phyloP scores from a whole-genome alignment of 2,797 vertebrate genomes.

The Enteromius trimaculatus region DNA sequence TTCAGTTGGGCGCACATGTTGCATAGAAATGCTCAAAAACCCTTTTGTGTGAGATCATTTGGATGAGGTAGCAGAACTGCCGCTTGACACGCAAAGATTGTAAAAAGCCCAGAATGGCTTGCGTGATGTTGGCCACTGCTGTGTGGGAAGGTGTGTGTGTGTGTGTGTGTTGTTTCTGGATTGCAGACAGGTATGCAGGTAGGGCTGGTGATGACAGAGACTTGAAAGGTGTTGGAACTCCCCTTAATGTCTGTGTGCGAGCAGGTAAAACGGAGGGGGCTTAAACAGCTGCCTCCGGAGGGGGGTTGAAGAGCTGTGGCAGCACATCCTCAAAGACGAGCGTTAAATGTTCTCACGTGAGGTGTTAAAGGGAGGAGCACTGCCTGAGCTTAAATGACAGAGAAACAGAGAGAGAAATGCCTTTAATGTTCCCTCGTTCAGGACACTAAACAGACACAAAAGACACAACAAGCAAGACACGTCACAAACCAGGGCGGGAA shows the following conservation, averaged over 20 bases:
- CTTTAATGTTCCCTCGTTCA: constrained; percentile 58
- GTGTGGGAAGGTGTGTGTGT: constrained; percentile 47
- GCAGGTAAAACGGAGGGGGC: constrained; percentile 55
- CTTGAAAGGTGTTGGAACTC: constrained; percentile 57
- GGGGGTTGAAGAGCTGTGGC: constrained; percentile 5
- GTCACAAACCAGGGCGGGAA: neutral
- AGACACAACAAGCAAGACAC: constrained; percentile 37
- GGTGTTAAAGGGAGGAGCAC: constrained; percentile 61
- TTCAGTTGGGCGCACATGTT: constrained; percentile 45
- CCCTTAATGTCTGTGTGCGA: constrained; percentile 57
- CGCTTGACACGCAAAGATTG: constrained; percentile 37
- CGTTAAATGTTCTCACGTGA: constrained; percentile 63
- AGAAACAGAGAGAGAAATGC: constrained; percentile 39
- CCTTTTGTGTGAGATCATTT: constrained; percentile 36
- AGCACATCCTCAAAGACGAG: constrained; percentile 56
- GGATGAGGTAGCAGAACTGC: constrained; percentile 28
- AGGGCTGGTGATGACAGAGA: constrained; percentile 54
- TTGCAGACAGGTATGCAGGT: constrained; percentile 56
- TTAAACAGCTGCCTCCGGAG: constrained; percentile 54
- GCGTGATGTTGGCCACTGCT: constrained; percentile 18
- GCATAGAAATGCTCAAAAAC: constrained; percentile 32
- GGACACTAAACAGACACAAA: constrained; percentile 50
- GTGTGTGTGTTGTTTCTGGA: constrained; percentile 53
- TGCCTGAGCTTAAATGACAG: constrained; percentile 47
- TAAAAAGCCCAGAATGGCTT: constrained; percentile 23